Base-by-base conservation (phyloP, 2,888 invertebrate genomes). In the Trichopoda pennipes region DNA sequence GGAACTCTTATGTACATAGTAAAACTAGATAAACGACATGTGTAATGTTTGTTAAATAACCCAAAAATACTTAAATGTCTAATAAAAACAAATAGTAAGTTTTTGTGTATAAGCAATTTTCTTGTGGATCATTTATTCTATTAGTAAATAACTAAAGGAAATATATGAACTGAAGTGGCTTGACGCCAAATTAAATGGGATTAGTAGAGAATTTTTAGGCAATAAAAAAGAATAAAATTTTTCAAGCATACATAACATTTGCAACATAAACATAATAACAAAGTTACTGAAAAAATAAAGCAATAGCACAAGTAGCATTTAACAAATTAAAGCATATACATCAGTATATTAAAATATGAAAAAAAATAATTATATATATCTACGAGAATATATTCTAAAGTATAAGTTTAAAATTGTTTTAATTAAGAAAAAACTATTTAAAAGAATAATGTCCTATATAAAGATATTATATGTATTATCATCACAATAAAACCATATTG, bases 21-120 rank as follows among this genome's bases (percentile, higher is more conserved):
- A 44, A 44, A 51, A 58, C 42, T 56, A 77, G 51, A 58, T 77
- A 81, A 77, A 77, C 77, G 77, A 63, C 76, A 73, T 73, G 77
- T 73, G 64, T 77, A 81, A 80, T 70, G 68, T 73, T 61, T 49
- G 44, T 55, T 73, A 81, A 81, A 73, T 73, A 73, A 77, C 49
- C 72, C 72, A 32, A 64, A 76, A 73, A 72, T 19, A 47, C 21
- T 9, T 32, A 72, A 81, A 68, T 58, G 61, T 28, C 56, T 68
- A 76, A 69, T 68, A 75, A 58, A 80, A 60, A 49, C 68, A 55
- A 68, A 66, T 56, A 35, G 60, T 28, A 81, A 42, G 16, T 55
- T 55, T 28, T 28, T 28, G 3, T 28, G 23, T 28, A 28, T 35
- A 2, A 47, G n/a, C 17, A 17, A 4, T 32, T 35, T 56, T 28